Evolutionary conservation across 2,113 vertebrate genomes (phyloP), one percentile per base, ranked within the genome.

Genomic region (Erpornis zantholeuca): DNA sequence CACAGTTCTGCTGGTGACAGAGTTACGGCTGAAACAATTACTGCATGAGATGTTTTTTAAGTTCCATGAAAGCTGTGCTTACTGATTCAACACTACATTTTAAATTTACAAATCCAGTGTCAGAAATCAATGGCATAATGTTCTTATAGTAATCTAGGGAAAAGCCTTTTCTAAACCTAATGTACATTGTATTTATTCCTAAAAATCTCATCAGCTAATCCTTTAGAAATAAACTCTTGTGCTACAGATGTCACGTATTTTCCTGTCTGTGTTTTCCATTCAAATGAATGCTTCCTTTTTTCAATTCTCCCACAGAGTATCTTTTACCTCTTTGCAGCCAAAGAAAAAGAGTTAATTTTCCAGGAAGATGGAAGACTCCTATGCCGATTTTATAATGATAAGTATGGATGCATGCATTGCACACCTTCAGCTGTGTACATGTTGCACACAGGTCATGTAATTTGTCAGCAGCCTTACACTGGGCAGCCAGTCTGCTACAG

Each of bases 161-260:
- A 96, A 97, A 96, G 94, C 90, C 94, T 96, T 95, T 88, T 82
- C 70, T 96, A 96, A 96, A 97, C 83, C 89, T 61, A 50, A 91
- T 82, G 86, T 76, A 68, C 88, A 93, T 94, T 73, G 54, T 89
- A 84, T 81, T 97, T 95, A 94, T 97, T 97, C 87, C 95, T 85
- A 93, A 97, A 90, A 95, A 96, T 91, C 91, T 96, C 96, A 96
- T 95, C 90, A 94, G 77, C 79, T 97, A 97, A 96, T 96, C 92
- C 84, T 86, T 95, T 90, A 89, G 82, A 97, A 97, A 96, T 94
- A 97, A 97, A 96, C 92, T 79, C 83, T 86, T 96, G 81, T 87
- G 68, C 76, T 81, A 27, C 76, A 84, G 86, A 97, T 94, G 95
- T 84, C 92, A 93, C 79, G 24, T 73, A 61, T 85, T 94, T 96